Percentiles rank a stretch among this genome's conserved stretches.
Conservation (phyloP, 1,140 invertebrate species). For the Drosophila watanabei region DNA sequence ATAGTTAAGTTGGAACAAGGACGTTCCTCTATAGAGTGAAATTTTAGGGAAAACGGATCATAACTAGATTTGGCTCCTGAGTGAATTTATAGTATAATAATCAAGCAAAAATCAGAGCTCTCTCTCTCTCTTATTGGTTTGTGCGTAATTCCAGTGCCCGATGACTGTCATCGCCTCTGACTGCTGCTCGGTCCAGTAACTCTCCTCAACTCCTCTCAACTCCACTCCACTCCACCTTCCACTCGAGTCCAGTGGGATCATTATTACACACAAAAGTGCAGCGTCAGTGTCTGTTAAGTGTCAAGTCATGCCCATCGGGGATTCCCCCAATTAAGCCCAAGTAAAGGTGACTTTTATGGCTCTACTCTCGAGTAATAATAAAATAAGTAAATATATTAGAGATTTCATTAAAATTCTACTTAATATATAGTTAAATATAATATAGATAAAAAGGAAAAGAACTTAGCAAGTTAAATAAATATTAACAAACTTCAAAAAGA, state of each 20-base stretch:
- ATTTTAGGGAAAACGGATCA: too few species aligned
- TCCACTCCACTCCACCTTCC: background rate
- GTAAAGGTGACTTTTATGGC: background rate
- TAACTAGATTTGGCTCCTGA: too few species aligned
- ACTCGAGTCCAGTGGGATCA: background rate
- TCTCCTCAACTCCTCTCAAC: background rate
- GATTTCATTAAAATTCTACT: background rate
- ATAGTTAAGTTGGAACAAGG: background rate
- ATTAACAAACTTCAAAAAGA: too few species aligned
- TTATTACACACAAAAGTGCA: conserved; percentile 58
- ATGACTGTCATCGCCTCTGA: conserved; percentile 48
- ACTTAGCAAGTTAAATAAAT: too few species aligned
- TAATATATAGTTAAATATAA: background rate
- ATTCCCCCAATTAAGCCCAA: background rate
- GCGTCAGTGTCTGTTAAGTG: conserved; percentile 55
- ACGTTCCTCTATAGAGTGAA: background rate
- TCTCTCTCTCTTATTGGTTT: background rate
- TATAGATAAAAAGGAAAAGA: too few species aligned
- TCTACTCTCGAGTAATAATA: background rate
- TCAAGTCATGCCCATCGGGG: conserved; percentile 55
- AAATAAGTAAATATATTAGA: background rate
- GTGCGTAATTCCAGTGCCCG: conserved; percentile 52
- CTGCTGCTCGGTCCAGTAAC: conserved; percentile 3
- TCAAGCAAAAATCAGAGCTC: too few species aligned
- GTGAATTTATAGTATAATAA: background rate